phyloP scores from a whole-genome alignment of 2,888 invertebrate species.

The Torymus auratus region DNA sequence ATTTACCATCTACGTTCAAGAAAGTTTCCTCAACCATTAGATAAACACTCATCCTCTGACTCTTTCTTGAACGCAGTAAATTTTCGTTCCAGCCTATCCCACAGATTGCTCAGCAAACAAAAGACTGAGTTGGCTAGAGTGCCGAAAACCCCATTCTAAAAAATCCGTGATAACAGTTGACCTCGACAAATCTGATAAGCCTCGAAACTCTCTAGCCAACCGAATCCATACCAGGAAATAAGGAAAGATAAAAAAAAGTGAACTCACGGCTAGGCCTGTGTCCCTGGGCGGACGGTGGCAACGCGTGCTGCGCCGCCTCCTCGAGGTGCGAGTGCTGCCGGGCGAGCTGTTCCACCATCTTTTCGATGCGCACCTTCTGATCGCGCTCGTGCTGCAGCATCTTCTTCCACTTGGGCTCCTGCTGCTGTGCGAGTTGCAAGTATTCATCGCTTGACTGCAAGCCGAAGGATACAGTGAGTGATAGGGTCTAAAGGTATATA shows the following conservation, averaged over 20 bases:
- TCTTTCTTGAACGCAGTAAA: no score
- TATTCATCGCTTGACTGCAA: constrained; percentile 93
- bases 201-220: no score
- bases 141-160: no score
- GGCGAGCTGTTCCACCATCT: constrained; percentile 98
- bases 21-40: no score
- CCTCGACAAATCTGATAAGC: no score
- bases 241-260: constrained; percentile 31
- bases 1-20: no score
- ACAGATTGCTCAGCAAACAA: no score
- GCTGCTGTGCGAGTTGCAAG: constrained; percentile 91
- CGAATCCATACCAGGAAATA: neutral
- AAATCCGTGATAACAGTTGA: no score
- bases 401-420: constrained; percentile 94
- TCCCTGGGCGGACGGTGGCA: constrained; percentile 65
- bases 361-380: constrained; percentile 93
- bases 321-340: constrained; percentile 97
- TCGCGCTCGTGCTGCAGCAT: constrained; percentile 96
- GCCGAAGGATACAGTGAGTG: neutral
- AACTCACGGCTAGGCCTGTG: constrained; percentile 70
- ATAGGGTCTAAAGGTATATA: neutral
- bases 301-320: constrained; percentile 88
- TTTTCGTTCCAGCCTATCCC: no score
- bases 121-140: no score
- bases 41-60: no score